Base-by-base conservation (phyloP, 2,113 vertebrate species). In the Lophius piscatorius region DNA sequence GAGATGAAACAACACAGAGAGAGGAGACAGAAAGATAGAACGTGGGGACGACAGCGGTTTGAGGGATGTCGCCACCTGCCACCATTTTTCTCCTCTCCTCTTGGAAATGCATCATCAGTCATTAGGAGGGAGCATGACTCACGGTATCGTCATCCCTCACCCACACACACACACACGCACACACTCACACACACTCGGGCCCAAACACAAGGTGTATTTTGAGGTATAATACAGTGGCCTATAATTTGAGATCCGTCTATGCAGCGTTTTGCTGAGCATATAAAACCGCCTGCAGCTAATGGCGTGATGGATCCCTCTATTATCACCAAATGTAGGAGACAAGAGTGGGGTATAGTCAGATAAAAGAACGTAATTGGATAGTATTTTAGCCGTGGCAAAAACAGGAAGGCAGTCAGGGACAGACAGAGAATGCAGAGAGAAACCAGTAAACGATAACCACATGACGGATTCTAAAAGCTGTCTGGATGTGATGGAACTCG, bases 261-360 rank as follows among this genome's bases (percentile, higher is more conserved):
- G 76, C 83, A 78, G 82, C 73, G 64, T 87, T 89, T 81, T 86
- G 76, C 76, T 82, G 84, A 83, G 81, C 83, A 84, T 87, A 82
- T 82, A 92, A 91, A 88, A 86, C 78, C 70, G 58, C 80, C 74
- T 28, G 74, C 57, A 77, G 76, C 87, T 90, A 89, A 91, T 91
- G 86, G 77, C 69, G 81, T 89, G 86, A 91, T 90, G 85, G 82
- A 89, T 85, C 67, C 82, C 75, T 86, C 85, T 78, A 89, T 89
- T 89, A 87, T 86, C 81, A 83, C 68, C 75, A 68, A 74, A 77
- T 16, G 44, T 70, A 74, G 63, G 65, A 77, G 50, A 70, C 26
- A 48, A 74, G 76, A 81, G 63, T 65, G 65, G 73, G 63, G 54
- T 64, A 66, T 66, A 55, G 79, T 71, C 63, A 81, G 80, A 86